These are phyloP conservation scores for Diglossa cyanea DNA, from an alignment of 2,797 vertebrate genomes.

Conservation along the genomic window DNA sequence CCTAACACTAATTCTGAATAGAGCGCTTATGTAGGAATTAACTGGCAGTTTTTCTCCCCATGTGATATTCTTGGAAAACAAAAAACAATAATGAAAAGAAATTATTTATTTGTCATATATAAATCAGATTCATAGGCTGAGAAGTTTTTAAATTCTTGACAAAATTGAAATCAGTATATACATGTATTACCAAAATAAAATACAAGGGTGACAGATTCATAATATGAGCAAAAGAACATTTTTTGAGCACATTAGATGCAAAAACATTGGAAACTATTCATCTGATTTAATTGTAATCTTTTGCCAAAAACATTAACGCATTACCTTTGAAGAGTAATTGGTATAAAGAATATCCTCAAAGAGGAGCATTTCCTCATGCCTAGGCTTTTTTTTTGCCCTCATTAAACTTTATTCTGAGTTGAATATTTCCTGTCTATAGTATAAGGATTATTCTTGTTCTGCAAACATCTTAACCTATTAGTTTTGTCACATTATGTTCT, in stretches of 20 bases:
- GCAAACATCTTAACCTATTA: slow-evolving; percentile 60
- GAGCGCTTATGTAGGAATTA: background rate
- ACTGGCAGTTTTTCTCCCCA: background rate
- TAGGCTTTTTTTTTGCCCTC: slow-evolving; percentile 73
- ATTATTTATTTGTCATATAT: background rate
- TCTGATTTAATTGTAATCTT: slow-evolving; percentile 77
- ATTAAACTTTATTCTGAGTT: slow-evolving; percentile 60
- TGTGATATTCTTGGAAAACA: background rate
- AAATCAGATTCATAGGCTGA: background rate
- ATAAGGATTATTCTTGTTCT: slow-evolving; percentile 45
- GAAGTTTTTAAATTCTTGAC: slow-evolving; percentile 8
- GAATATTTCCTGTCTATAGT: slow-evolving; percentile 9
- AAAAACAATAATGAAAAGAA: background rate
- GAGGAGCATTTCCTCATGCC: slow-evolving; percentile 75
- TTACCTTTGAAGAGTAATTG: slow-evolving; percentile 79
- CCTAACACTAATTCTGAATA: background rate
- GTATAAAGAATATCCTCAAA: slow-evolving; percentile 77
- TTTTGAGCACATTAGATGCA: slow-evolving; percentile 62
- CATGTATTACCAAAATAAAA: slow-evolving; percentile 58
- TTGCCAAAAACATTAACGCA: slow-evolving; percentile 71
- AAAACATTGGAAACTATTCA: slow-evolving; percentile 71
- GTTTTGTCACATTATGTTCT: slow-evolving; percentile 77
- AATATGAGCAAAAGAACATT: slow-evolving; percentile 53
- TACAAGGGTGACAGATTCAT: slow-evolving; percentile 50
- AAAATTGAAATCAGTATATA: slow-evolving; percentile 67